These are phyloP conservation scores for Pipistrellus pygmaeus DNA, from an alignment of 2,797 vertebrate species.

Conservation along the genomic window DNA sequence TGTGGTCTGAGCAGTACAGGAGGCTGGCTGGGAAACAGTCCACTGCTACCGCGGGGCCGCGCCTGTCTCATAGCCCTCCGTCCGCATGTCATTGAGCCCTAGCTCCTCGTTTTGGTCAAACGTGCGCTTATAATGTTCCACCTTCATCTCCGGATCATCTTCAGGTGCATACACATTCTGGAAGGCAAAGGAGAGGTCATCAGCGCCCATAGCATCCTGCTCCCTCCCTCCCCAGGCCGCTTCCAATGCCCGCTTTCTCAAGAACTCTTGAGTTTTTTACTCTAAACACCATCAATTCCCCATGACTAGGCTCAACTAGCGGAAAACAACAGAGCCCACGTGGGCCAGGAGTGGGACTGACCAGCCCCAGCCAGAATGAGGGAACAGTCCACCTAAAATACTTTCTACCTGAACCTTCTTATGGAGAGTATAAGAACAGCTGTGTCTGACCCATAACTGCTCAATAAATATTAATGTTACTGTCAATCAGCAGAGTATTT, in stretches of 20 bases:
- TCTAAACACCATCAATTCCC: background rate
- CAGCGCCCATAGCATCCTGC: background rate
- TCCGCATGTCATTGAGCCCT: constrained; percentile 97
- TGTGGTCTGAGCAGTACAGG: rapidly evolving
- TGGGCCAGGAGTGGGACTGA: background rate
- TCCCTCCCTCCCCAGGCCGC: background rate
- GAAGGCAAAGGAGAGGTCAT: background rate
- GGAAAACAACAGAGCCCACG: background rate
- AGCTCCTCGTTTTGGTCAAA: constrained; percentile 97
- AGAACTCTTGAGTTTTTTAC: background rate
- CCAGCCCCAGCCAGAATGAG: background rate
- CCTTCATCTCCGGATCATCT: constrained; percentile 93
- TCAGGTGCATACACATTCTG: constrained; percentile 97
- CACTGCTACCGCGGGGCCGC: constrained; percentile 68
- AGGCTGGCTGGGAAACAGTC: rapidly evolving
- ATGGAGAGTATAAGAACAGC: background rate
- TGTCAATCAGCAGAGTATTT: background rate
- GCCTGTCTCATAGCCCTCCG: constrained; percentile 90
- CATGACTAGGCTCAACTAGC: background rate
- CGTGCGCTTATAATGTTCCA: constrained; percentile 91
- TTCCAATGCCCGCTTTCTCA: background rate
- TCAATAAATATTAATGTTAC: background rate
- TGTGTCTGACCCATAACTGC: background rate
- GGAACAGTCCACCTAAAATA: background rate
- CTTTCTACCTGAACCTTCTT: background rate